phyloP scores from a whole-genome alignment of 2,113 vertebrate genomes.

The Lepidothrix coronata region DNA sequence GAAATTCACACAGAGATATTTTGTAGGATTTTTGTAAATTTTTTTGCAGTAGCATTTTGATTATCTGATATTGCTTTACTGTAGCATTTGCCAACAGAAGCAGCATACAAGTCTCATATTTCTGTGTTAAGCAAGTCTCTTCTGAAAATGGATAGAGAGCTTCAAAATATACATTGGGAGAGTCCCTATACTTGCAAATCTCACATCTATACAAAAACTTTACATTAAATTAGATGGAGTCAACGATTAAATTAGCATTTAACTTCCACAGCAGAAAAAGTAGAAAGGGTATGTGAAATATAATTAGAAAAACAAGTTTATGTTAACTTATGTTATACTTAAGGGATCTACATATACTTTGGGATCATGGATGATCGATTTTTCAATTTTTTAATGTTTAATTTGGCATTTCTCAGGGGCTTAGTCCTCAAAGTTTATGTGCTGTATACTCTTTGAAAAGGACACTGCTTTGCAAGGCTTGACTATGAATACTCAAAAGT shows the following conservation, averaged over 20 bases:
- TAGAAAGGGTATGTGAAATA: constrained; percentile 61
- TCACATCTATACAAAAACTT: constrained; percentile 73
- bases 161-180: constrained; percentile 66
- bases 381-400: neutral
- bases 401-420: neutral
- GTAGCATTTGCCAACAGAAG: constrained; percentile 70
- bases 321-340: neutral
- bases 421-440: neutral
- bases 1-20: neutral
- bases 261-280: constrained; percentile 68
- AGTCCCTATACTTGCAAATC: constrained; percentile 67
- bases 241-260: constrained; percentile 70
- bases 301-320: neutral
- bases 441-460: neutral
- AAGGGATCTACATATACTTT: neutral
- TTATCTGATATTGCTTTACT: neutral
- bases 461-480: neutral
- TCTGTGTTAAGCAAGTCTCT: constrained; percentile 68
- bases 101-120: constrained; percentile 70
- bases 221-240: constrained; percentile 77
- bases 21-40: neutral
- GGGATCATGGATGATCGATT: neutral
- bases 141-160: constrained; percentile 73
- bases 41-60: neutral
- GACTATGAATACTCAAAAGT: neutral